These are phyloP conservation scores for Dicentrarchus labrax DNA, from an alignment of 2,113 vertebrate species.

Conservation along the genomic window DNA sequence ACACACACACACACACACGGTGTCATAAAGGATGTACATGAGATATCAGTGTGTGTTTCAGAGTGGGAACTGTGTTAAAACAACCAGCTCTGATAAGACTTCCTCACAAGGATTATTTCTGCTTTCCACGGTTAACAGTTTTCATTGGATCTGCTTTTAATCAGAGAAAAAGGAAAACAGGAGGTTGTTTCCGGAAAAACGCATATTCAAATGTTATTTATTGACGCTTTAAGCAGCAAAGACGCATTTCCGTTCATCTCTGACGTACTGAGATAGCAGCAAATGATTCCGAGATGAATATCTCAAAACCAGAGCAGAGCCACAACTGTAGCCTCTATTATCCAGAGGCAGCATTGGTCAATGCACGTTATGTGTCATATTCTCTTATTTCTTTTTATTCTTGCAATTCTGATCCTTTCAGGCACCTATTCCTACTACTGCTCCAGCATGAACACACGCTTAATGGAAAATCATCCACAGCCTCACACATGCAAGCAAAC, in stretches of 20 bases:
- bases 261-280: too few relatives aligned
- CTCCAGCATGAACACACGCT: not conserved
- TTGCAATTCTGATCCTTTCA: not conserved
- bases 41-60: not conserved
- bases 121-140: not conserved
- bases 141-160: not conserved
- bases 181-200: not conserved
- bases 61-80: not conserved
- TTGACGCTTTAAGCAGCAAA: not conserved
- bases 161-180: not conserved
- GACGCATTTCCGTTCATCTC: too few relatives aligned
- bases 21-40: slow-evolving; percentile 7
- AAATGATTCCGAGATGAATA: too few relatives aligned
- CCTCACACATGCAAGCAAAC: not conserved
- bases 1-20: slow-evolving; percentile 4
- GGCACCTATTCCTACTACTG: not conserved
- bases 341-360: too few relatives aligned
- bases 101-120: not conserved
- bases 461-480: not conserved
- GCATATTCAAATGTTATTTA: not conserved
- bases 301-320: not conserved
- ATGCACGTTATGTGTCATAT: not conserved
- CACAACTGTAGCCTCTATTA: not conserved
- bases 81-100: not conserved
- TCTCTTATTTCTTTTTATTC: not conserved